phyloP scores from a whole-genome alignment of 1,140 invertebrate genomes.

The Euura saliciscinereae region DNA sequence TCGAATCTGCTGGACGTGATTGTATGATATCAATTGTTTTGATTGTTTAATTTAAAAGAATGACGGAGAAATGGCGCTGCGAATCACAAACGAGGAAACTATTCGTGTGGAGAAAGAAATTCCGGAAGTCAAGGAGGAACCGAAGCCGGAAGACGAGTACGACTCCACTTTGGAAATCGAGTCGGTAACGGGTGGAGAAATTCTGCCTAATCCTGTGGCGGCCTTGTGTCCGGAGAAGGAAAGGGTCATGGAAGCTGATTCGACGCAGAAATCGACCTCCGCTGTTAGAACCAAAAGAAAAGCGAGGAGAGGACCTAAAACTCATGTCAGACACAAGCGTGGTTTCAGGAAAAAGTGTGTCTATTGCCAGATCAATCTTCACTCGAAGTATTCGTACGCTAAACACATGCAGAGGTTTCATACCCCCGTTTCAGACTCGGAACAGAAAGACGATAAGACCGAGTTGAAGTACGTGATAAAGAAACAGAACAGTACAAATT shows the following conservation, averaged over 20 bases:
- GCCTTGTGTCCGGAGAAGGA: slow-evolving; percentile 29
- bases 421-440: slow-evolving; percentile 21
- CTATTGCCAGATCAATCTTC: slow-evolving; percentile 49
- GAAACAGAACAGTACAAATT: background rate
- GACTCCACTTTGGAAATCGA: slow-evolving; percentile 40
- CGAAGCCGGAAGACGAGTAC: slow-evolving; percentile 37
- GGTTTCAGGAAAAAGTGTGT: slow-evolving; percentile 48
- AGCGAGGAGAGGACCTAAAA: slow-evolving; percentile 39
- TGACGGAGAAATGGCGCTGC: background rate
- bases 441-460: background rate
- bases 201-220: slow-evolving; percentile 47
- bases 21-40: too few species aligned
- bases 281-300: slow-evolving; percentile 35
- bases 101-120: background rate
- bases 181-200: slow-evolving; percentile 34
- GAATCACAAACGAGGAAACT: background rate
- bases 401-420: slow-evolving; percentile 54
- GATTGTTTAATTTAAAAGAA: background rate
- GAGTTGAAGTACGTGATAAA: background rate
- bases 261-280: slow-evolving; percentile 42
- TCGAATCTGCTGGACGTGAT: too few species aligned
- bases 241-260: slow-evolving; percentile 48
- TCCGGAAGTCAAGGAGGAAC: slow-evolving; percentile 35
- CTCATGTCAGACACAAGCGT: slow-evolving; percentile 45
- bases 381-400: slow-evolving; percentile 46